Evolutionary conservation across 2,113 vertebrate species (phyloP), one percentile per base, ranked within the genome.

Genomic region (Dromaius novaehollandiae): DNA sequence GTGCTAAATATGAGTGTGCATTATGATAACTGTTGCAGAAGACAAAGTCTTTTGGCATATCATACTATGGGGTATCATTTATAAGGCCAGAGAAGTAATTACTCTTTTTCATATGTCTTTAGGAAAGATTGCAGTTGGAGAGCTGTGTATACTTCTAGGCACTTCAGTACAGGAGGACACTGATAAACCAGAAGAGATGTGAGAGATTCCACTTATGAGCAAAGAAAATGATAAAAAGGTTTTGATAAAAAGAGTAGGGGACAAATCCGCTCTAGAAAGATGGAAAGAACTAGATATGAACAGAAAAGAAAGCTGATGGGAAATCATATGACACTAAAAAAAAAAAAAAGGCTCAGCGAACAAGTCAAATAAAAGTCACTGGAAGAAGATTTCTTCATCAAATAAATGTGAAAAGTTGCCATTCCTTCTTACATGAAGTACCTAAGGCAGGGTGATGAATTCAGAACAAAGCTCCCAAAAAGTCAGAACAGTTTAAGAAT

Each of bases 11-110:
- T 46, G 66, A 65, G 65, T 66, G 56, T 48, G 53, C 70, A 48
- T 44, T 94, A 53, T 88, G 69, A 82, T 88, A 95, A 83, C 86
- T 88, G 61, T 60, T 82, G 53, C 9, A 66, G 32, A 92, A 96
- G 82, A 90, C 66, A 28, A 90, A 69, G 53, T 90, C 58, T 93
- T 91, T 81, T 1, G 2, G 65, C 32, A 13, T 84, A 90, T 88
- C 83, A 64, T 86, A 75, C 55, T 84, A 24, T 32, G 28, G 6
- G 5, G 32, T 68, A 88, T 64, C 13, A 68, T 86, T 88, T 88
- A 63, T 83, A 90, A 88, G 40, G 13, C 60, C 42, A 79, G 71
- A 84, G 28, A 92, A 88, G 22, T 65, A 82, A 88, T 84, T 58
- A 64, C 32, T 90, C 34, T 88, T 90, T 69, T 86, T 88, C 60